Evolutionary conservation across 2,113 vertebrate genomes (phyloP), one percentile per base, ranked within the genome.

Genomic region (Lamprologus sp.): DNA sequence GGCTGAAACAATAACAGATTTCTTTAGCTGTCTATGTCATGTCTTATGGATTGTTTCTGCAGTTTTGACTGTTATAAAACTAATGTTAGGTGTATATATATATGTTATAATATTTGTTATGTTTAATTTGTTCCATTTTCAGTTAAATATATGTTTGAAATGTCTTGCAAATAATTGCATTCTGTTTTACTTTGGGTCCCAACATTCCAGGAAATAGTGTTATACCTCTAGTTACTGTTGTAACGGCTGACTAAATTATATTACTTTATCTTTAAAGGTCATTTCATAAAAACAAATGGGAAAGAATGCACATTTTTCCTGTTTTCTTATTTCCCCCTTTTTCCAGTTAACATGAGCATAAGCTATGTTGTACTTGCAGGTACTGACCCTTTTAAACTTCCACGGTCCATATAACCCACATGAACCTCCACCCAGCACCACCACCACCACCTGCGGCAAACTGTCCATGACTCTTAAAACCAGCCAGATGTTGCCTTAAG

Each of bases 301-400:
- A 75, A 91, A n/a, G n/a, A 79, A 63, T 80, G 81, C 56, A 21
- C 79, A n/a, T 6, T 55, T 83, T 77, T 81, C 58, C 60, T 91
- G 35, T 15, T 37, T 45, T 49, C 47, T 17, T 68, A 79, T 84
- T 45, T 28, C 28, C 37, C 33, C n/a, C 28, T 31, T 15, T 80
- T 63, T 73, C 17, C 83, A 47, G 47, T 21, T 83, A 56, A 79
- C 87, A 60, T 47, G 77, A 83, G 81, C 77, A 75, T 31, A 9
- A 68, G 81, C 81, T 33, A 2, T 77, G 90, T 86, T 91, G 87
- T 85, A 88, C 86, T 65, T 19, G n/a, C 82, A 86, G 84, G 90
- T 90, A 90, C 23, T 95, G 94, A 96, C 94, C 92, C 92, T 91
- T 93, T 92, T 93, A 91, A 94, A 95, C 90, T 84, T 88, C 84